Base-by-base conservation (phyloP, 2,797 vertebrate genomes). In the Semotilus atromaculatus region DNA sequence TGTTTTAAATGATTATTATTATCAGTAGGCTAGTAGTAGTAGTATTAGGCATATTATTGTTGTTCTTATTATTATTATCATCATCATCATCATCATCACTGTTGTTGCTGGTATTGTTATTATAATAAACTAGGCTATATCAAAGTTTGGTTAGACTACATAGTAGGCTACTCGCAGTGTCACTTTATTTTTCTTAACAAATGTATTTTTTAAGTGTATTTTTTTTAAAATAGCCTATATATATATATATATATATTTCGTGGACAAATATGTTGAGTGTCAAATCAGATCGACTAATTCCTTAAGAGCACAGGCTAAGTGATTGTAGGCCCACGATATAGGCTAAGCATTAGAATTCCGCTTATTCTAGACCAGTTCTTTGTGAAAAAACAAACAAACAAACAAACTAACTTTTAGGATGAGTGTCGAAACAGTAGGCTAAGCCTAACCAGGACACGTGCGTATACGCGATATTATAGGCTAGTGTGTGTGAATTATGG, bases 101-200 rank as follows among this genome's bases (percentile, higher is more conserved):
- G 36, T 82, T 79, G 60, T 53, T 82, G 34, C 34, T 74, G 26
- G 21, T 81, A 4, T 36, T 82, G 55, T 58, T 26, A 84, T 87
- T 76, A 53, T 71, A n/a, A 77, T 73, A 74, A 31, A 45, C 34
- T n/a, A n/a, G n/a, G n/a, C n/a, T 26, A 34, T 58, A 40, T 36
- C 8, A 16, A 76, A 18, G 13, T 38, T 68, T 16, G 14, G 48
- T 67, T n/a, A 51, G 34, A 3, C 13, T 48, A 4, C 45, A 4
- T 48, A 48, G 10, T 43, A 62, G 9, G 14, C 45, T 71, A 40
- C 8, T 26, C 5, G 18, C 19, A 29, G 9, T 19, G 16, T 53
- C 21, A 70, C 18, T 80, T 14, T 64, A 31, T 26, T 1, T 34
- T 21, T 66, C 9, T 48, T 29, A 40, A 31, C 58, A 45, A 9